Conservation (phyloP, 2,797 vertebrate species). For the Lithobates sylvaticus region DNA sequence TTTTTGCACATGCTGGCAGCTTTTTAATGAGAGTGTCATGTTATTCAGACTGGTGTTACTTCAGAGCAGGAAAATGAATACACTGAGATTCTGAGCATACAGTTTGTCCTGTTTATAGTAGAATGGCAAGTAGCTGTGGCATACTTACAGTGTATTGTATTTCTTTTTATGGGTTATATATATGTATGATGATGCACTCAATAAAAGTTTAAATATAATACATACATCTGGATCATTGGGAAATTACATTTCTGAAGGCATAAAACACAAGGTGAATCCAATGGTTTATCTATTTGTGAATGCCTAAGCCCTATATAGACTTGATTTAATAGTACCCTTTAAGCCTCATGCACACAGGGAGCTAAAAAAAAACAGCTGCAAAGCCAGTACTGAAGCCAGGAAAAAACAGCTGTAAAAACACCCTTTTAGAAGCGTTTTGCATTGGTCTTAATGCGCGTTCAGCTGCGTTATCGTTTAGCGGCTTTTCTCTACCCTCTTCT, state of each 20-base stretch:
- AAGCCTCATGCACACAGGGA: too few species aligned
- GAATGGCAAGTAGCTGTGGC: background rate
- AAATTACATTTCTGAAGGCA: background rate
- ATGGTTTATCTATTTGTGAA: background rate
- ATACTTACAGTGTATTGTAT: background rate
- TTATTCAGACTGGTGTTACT: slow-evolving; percentile 42
- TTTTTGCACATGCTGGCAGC: slow-evolving; percentile 44
- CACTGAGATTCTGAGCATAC: background rate
- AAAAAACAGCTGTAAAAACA: too few species aligned
- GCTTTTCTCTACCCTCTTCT: too few species aligned
- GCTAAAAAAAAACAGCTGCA: too few species aligned
- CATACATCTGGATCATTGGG: background rate
- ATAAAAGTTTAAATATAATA: background rate
- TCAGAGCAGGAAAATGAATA: background rate
- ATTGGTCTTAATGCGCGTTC: too few species aligned
- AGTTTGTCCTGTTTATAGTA: background rate
- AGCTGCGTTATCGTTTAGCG: too few species aligned
- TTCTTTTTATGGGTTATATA: slow-evolving; percentile 3
- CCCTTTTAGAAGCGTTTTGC: too few species aligned
- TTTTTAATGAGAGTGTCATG: slow-evolving; percentile 52
- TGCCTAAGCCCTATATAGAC: too few species aligned
- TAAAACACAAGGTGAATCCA: background rate
- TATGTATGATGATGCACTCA: background rate
- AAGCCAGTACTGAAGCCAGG: too few species aligned
- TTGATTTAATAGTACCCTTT: too few species aligned